These are phyloP conservation scores for Eristalinus sepulchralis DNA, from an alignment of 2,888 invertebrate species.

Conservation along the genomic window DNA sequence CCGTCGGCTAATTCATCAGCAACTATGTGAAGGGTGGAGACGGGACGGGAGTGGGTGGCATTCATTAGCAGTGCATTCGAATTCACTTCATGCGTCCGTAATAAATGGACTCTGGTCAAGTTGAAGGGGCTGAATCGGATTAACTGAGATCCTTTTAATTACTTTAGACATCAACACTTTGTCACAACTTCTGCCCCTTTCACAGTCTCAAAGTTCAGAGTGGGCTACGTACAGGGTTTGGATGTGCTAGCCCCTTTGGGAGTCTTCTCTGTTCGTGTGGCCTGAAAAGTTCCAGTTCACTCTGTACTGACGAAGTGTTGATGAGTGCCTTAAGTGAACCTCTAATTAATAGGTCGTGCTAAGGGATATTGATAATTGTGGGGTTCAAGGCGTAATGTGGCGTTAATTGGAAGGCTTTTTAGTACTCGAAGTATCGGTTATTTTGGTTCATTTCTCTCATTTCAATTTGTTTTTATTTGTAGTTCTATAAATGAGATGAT, in stretches of 20 bases:
- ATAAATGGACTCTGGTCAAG: slow-evolving; percentile 80
- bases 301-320: slow-evolving; percentile 38
- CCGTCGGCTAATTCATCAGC: slow-evolving; percentile 37
- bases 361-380: slow-evolving; percentile 24
- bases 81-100: slow-evolving; percentile 68
- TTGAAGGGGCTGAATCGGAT: slow-evolving; percentile 73
- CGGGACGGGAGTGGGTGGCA: slow-evolving; percentile 2
- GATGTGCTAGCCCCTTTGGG: slow-evolving; percentile 34
- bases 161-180: slow-evolving; percentile 79
- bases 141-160: slow-evolving; percentile 80
- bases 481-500: neutral
- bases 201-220: neutral
- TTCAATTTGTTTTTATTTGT: slow-evolving; percentile 13
- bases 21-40: slow-evolving; percentile 42
- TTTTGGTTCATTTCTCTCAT: slow-evolving; percentile 8
- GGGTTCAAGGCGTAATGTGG: slow-evolving; percentile 29
- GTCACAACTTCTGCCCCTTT: slow-evolving; percentile 62
- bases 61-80: slow-evolving; percentile 58
- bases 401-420: slow-evolving; percentile 13
- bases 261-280: neutral
- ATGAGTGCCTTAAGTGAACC: slow-evolving; percentile 36
- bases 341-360: slow-evolving; percentile 43
- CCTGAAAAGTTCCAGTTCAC: slow-evolving; percentile 32
- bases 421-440: neutral
- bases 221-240: slow-evolving; percentile 26